These are phyloP conservation scores for Rhynchonema sp. DNA, from an alignment of 2,888 invertebrate genomes.

Conservation along the genomic window DNA sequence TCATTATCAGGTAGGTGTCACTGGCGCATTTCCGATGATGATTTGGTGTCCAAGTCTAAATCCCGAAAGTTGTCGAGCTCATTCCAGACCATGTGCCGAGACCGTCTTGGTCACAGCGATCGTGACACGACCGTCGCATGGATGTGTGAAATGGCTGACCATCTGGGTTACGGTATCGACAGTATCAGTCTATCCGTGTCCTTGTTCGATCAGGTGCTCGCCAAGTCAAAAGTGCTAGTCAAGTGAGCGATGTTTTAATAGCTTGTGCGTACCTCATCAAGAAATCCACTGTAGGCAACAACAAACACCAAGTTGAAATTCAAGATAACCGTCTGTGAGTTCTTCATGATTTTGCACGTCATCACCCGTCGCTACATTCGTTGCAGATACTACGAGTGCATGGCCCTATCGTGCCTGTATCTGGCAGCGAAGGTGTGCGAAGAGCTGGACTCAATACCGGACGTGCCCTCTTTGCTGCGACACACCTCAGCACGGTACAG, in stretches of 20 bases:
- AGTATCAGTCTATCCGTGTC: conserved; percentile 9
- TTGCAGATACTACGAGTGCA: conserved; percentile 11
- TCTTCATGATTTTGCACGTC: background rate
- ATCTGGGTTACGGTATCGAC: conserved; percentile 7
- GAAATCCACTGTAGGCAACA: background rate
- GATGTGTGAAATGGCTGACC: conserved; percentile 8
- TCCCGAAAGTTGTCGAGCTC: too few relatives aligned
- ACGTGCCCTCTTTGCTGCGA: background rate
- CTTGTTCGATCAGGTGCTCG: background rate
- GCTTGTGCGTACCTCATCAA: too few relatives aligned
- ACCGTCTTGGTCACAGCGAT: too few relatives aligned
- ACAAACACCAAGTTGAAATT: too few relatives aligned
- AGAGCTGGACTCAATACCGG: conserved; percentile 4
- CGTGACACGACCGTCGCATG: conserved; percentile 9
- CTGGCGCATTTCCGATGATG: too few relatives aligned
- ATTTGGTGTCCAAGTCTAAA: too few relatives aligned
- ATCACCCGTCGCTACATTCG: background rate
- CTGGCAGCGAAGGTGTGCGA: conserved; percentile 11
- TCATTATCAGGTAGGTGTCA: too few relatives aligned
- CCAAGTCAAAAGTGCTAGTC: conserved; percentile 3
- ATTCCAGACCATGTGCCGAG: too few relatives aligned
- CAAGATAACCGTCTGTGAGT: background rate
- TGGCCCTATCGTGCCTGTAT: conserved; percentile 11
- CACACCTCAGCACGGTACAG: background rate
- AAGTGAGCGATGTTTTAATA: conserved; percentile 8